phyloP scores from a whole-genome alignment of 2,113 vertebrate species.

The Coregonus clupeaformis region DNA sequence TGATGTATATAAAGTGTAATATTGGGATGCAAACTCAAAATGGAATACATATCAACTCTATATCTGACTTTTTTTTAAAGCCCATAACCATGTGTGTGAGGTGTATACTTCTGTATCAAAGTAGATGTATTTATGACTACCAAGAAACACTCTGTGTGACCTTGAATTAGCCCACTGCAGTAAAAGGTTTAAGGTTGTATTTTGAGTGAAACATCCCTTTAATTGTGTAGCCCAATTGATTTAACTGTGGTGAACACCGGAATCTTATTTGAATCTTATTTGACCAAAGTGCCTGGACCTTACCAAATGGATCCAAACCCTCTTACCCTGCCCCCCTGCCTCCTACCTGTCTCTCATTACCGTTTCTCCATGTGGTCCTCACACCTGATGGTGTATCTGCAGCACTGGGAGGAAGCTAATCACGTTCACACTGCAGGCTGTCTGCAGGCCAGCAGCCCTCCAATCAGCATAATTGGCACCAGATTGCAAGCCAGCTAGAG shows the following conservation, averaged over 20 bases:
- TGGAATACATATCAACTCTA: too few species aligned
- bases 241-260: slow-evolving; percentile 16
- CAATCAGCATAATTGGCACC: slow-evolving; percentile 67
- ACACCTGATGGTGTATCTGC: slow-evolving; percentile 58
- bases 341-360: slow-evolving; percentile 49
- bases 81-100: too few species aligned
- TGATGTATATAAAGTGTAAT: too few species aligned
- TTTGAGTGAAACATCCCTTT: too few species aligned
- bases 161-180: too few species aligned
- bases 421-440: slow-evolving; percentile 43
- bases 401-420: slow-evolving; percentile 48
- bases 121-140: too few species aligned
- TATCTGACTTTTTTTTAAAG: too few species aligned
- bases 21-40: too few species aligned
- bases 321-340: neutral
- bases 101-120: too few species aligned
- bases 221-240: slow-evolving; percentile 13
- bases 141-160: too few species aligned
- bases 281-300: slow-evolving; percentile 23
- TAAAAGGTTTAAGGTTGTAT: too few species aligned
- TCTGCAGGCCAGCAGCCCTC: slow-evolving; percentile 11
- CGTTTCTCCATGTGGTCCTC: slow-evolving; percentile 43
- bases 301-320: slow-evolving; percentile 15
- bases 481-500: slow-evolving; percentile 47
- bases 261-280: too few species aligned